A percentile compares a stretch with the other conserved stretches of the same genome.
These are phyloP conservation scores for Campoplex capitator DNA, from an alignment of 2,888 invertebrate genomes.

Conservation along the genomic window DNA sequence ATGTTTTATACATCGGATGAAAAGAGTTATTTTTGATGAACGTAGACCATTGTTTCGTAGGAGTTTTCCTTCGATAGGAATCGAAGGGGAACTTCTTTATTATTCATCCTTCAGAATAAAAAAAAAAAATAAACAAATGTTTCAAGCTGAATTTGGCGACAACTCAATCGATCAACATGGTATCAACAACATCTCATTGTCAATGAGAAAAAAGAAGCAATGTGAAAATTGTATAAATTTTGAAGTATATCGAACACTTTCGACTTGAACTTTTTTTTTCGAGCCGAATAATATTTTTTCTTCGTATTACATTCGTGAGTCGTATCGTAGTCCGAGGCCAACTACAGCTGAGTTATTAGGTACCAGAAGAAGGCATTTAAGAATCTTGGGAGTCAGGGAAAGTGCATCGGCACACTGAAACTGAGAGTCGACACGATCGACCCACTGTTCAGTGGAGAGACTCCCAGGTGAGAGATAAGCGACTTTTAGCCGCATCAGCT, in stretches of 20 bases:
- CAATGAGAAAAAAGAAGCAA: not conserved
- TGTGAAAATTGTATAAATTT: not conserved
- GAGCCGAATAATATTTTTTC: not conserved
- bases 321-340: conserved; percentile 15
- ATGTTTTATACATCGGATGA: not conserved
- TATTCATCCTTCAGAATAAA: not conserved
- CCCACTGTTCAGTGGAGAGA: conserved; percentile 1
- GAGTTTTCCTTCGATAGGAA: not conserved
- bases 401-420: conserved; percentile 63
- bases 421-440: conserved; percentile 42
- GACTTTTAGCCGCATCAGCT: conserved; percentile 4
- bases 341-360: not conserved
- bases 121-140: not conserved
- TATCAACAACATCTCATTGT: not conserved
- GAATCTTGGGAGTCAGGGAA: conserved; percentile 59
- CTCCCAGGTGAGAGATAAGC: conserved; percentile 20
- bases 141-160: not conserved
- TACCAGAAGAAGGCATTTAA: conserved; percentile 18
- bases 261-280: not conserved
- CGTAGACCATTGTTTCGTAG: no score
- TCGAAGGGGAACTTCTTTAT: not conserved
- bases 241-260: not conserved
- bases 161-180: not conserved
- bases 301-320: not conserved
- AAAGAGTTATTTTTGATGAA: not conserved